Base-by-base conservation (phyloP, 2,888 invertebrate species). In the Lumbricus terrestris region DNA sequence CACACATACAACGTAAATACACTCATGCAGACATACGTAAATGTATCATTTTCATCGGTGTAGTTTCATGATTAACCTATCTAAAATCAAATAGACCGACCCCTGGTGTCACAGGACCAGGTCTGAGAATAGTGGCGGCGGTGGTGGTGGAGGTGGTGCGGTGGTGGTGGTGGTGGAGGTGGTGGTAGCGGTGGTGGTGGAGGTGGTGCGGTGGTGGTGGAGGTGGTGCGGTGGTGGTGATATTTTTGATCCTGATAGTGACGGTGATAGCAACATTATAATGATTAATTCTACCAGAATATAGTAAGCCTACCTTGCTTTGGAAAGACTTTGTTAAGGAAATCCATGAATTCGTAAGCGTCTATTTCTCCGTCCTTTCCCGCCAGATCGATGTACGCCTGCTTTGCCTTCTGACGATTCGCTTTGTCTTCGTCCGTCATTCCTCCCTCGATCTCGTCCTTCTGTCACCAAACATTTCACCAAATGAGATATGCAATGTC, bases 341-440 rank as follows among this genome's bases (percentile, higher is more conserved):
- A 91, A 69, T 91, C 91, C 89, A 91, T 91, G 37, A 93, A 90
- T 89, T 93, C 93, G 47, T 92, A 93, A 13, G 93, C 92, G 88
- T 93, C 93, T 16, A 93, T 91, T 88, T 93, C 92, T 13, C 92
- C 92, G 85, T 93, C 93, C 16, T 47, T 90, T 54, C 92, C 92
- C 1, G 92, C 92, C 38, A 90, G 42, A 40, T 88, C 89, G 29
- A 88, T 38, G 92, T 91, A 92, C 16, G 90, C 91, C 42, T 92
- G 89, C 15, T 85, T 85, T 37, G 85, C 85, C 85, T 37, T 85
- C 85, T 85, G 34, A 4, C 37, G 1, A 85, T 85, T 85, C 35
- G 85, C 82, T 35, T 92, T 92, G 34, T 92, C 92, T 35, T 92
- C 92, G 13, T 89, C 89, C 35, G 92, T 91, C 37, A 91, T 92